Conservation (phyloP, 1,140 invertebrate genomes). For the Drosophila auraria region DNA sequence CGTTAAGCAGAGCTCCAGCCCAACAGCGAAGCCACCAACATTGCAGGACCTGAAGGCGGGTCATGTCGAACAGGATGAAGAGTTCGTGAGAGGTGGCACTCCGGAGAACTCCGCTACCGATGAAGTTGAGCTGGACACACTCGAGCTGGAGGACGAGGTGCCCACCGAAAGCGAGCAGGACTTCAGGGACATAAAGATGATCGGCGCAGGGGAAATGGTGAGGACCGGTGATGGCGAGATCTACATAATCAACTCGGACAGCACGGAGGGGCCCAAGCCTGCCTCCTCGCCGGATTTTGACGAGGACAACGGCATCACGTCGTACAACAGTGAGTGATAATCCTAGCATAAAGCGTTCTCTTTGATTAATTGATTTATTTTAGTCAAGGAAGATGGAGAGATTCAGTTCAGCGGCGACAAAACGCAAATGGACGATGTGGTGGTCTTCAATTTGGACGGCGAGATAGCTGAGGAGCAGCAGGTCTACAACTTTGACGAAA, state of each 20-base stretch:
- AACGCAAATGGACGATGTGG: conserved; percentile 46
- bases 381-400: conserved; percentile 75
- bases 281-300: conserved; percentile 46
- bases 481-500: conserved; percentile 54
- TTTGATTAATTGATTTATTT: neutral
- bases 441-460: conserved; percentile 78
- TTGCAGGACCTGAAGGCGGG: neutral
- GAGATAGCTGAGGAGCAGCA: conserved; percentile 55
- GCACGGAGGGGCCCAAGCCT: conserved; percentile 23
- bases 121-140: conserved; percentile 20
- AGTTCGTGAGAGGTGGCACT: conserved; percentile 1
- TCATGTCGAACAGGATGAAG: neutral
- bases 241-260: conserved; percentile 62
- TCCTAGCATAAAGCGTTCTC: neutral
- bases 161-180: conserved; percentile 4
- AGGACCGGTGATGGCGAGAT: conserved; percentile 56
- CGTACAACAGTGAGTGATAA: conserved; percentile 68
- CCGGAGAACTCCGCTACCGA: neutral
- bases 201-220: conserved; percentile 33
- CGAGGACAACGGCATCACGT: conserved; percentile 57
- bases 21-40: neutral
- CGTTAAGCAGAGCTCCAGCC: conserved; percentile 2
- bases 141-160: conserved; percentile 40
- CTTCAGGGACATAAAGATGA: conserved; percentile 50
- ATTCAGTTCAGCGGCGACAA: conserved; percentile 72